Conservation (phyloP, 1,140 invertebrate genomes). For the Hermatobates lingyangjiaoensis region DNA sequence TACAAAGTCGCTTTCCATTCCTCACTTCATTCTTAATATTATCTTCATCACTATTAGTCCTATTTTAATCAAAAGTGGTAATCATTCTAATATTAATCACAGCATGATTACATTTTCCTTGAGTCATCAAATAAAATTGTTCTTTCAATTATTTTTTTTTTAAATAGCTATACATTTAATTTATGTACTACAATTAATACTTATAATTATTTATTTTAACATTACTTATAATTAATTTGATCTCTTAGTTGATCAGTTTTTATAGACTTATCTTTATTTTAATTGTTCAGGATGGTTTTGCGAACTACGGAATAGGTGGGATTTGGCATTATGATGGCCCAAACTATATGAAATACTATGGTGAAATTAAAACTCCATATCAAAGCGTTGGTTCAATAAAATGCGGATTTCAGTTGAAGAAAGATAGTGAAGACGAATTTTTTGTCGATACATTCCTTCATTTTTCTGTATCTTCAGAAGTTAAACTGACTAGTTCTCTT, state of each 20-base stretch:
- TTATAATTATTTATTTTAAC: constrained; percentile 6
- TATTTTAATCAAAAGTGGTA: too few species aligned
- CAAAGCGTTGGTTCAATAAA: constrained; percentile 29
- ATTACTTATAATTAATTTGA: not conserved
- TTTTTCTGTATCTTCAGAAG: constrained; percentile 14
- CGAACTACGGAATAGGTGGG: constrained; percentile 27
- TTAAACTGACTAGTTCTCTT: constrained; percentile 13
- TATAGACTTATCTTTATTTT: constrained; percentile 1
- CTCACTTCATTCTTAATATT: too few species aligned
- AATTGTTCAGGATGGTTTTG: constrained; percentile 9
- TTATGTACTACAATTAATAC: too few species aligned
- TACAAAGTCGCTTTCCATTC: too few species aligned
- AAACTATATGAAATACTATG: constrained; percentile 25
- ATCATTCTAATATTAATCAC: too few species aligned
- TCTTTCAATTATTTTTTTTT: too few species aligned
- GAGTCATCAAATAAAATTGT: too few species aligned
- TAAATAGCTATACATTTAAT: too few species aligned
- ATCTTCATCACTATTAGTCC: too few species aligned
- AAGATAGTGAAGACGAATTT: constrained; percentile 11
- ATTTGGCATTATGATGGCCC: constrained; percentile 29
- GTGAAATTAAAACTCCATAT: constrained; percentile 31
- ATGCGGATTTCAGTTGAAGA: constrained; percentile 13
- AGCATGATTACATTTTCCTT: too few species aligned
- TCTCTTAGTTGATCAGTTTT: too few species aligned
- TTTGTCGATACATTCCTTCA: constrained; percentile 15